Evolutionary conservation across 1,140 invertebrate genomes (phyloP), one percentile per base, ranked within the genome.

Genomic region (Eupeodes corollae): DNA sequence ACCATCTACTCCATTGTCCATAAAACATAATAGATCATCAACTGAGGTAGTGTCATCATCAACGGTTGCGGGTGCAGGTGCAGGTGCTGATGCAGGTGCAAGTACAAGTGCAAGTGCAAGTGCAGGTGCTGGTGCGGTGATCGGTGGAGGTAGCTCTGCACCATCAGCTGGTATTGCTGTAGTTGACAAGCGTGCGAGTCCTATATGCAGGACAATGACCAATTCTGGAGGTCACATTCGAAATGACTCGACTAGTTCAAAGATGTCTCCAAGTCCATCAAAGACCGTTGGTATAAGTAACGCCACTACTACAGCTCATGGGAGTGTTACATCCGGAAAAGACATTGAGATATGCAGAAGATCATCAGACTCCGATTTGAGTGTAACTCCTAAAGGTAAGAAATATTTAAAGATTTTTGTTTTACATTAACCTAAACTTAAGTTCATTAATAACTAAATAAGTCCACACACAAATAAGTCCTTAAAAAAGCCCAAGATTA

Each of bases 361-460:
- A 48, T 91, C 89, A 0, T 94, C 91, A 5, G 92, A 95, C 67
- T 94, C 92, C 3, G 92, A 96, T 70, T 71, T 94, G 41, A 91
- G 86, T 71, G 82, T 91, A 32, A 90, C 89, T 6, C 89, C 90
- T 3, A 93, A 91, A 86, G 88, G 91, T 92, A 73, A 69, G 68
- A 62, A 50, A 21, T 18, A n/a, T n/a, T n/a, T n/a, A n/a, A 3
- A 18, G 5, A 21, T 18, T 18, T 41, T 12, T 47, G 47, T 5
- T 26, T 26, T 5, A 26, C 3, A 26, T 26, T 26, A 5, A 8
- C 3, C 21, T 26, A 26, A 26, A 26, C 3, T 26, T 26, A 26
- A 26, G 21, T 26, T 26, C 21, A 26, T 26, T 5, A 26, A 26
- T 26, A 26, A 26, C 3, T n/a, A n/a, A n/a, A 5, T 8, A 26